Base-by-base conservation (phyloP, 2,797 vertebrate genomes). In the Sarcophilus harrisii region DNA sequence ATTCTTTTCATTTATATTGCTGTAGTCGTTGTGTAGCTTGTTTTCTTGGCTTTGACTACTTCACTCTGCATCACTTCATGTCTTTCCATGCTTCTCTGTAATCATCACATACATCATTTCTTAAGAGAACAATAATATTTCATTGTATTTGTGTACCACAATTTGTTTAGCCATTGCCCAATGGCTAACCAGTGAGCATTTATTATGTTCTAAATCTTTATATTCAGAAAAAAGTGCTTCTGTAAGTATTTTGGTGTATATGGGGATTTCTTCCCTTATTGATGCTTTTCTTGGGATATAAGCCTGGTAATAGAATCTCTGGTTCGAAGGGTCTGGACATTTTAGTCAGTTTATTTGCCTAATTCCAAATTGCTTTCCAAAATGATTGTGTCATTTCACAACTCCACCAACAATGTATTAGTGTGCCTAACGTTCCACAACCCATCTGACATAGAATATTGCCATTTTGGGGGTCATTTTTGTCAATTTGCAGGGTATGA, bases 281-380 rank as follows among this genome's bases (percentile, higher is more conserved):
- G 29, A 59, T 95, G 60, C 11, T 59, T 96, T 95, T 57, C 60
- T n/a, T 94, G 92, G 91, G 91, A 3, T 62, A 13, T 62, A 62
- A 62, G 30, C 60, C 60, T 30, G 12, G 12, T 62, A 62, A 62
- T 32, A 66, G 96, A 91, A 58, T 95, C 73, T 59, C 52, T 90
- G 30, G 58, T 57, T 94, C 45, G 62, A 8, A 87, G 92, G 90
- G 32, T 93, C 90, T 95, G 24, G 52, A 58, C 92, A 87, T 92
- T 96, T 58, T 92, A 95, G 73, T 62, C 59, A 21, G 54, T 96
- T 96, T 95, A 55, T 95, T 62, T 94, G 81, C 58, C 52, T 91
- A 32, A 32, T 92, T n/a, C n/a, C 38, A 92, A 90, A 91, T 95
- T 95, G 73, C 9, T 95, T 30, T 97, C 90, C 90, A 92, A 95